Conservation (phyloP, 2,888 invertebrate genomes). For the Ganaspis brasiliensis region DNA sequence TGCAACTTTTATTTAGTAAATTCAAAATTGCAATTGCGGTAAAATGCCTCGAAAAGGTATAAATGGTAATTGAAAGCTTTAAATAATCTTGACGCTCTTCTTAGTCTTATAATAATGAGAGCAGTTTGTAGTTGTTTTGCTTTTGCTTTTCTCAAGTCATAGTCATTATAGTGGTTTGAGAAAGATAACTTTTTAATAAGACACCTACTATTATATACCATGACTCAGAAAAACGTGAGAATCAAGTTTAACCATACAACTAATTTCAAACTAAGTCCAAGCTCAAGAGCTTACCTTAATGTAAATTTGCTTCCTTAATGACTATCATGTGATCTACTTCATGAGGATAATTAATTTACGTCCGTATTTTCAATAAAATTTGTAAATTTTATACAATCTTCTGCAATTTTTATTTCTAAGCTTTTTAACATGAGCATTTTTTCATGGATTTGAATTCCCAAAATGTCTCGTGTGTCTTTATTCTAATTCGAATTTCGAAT, state of each 20-base stretch:
- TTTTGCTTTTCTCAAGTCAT: neutral
- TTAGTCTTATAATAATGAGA: neutral
- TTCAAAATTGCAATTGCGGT: neutral
- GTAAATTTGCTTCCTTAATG: slow-evolving; percentile 10
- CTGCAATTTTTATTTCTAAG: too few species aligned
- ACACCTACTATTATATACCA: neutral
- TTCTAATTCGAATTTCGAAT: too few species aligned
- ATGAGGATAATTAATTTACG: slow-evolving; percentile 20
- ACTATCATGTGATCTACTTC: slow-evolving; percentile 1
- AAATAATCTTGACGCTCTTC: slow-evolving; percentile 1
- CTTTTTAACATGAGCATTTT: too few species aligned
- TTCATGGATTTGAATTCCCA: too few species aligned
- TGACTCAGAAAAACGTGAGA: slow-evolving; percentile 8
- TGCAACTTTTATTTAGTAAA: neutral
- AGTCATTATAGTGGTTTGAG: slow-evolving; percentile 10
- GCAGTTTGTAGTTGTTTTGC: slow-evolving; percentile 3
- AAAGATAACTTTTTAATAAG: slow-evolving; percentile 14
- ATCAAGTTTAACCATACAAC: slow-evolving; percentile 27
- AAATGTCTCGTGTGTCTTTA: too few species aligned
- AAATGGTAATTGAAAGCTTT: neutral
- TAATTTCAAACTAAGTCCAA: slow-evolving; percentile 9
- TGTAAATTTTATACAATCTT: too few species aligned
- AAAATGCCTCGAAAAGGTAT: neutral
- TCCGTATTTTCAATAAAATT: too few species aligned
- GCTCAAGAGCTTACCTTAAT: slow-evolving; percentile 4